Conservation (phyloP, 35 echinoderm and acorn worm species). For the Ophioderma brevispina region DNA sequence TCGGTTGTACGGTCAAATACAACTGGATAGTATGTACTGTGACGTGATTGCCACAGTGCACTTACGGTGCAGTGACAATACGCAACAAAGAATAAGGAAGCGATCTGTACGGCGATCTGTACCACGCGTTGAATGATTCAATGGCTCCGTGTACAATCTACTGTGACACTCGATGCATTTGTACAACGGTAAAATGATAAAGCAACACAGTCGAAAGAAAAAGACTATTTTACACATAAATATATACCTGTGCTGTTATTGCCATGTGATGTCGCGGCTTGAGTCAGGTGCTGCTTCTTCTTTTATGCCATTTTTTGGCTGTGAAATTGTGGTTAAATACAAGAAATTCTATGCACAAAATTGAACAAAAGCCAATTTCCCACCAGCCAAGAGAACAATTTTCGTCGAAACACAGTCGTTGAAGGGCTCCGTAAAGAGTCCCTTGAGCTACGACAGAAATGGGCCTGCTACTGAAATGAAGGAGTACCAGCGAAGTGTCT, state of each 20-base stretch:
- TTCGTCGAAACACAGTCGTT: background rate
- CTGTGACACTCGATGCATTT: background rate
- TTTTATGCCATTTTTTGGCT: constrained; percentile 66
- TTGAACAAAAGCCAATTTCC: background rate
- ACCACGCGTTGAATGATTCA: background rate
- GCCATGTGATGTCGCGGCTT: constrained; percentile 64
- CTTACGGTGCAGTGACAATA: background rate
- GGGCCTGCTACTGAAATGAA: too few relatives aligned
- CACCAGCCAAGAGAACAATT: background rate
- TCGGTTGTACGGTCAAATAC: background rate
- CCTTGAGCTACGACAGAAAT: too few relatives aligned
- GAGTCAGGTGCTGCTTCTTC: constrained; percentile 63
- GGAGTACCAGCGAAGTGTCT: too few relatives aligned
- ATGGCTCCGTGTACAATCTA: background rate
- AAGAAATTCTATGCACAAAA: background rate
- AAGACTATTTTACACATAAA: background rate
- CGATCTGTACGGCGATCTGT: background rate
- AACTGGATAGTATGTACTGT: background rate
- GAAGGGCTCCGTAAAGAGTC: too few relatives aligned
- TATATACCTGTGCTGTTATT: constrained; percentile 62
- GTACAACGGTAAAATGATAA: background rate
- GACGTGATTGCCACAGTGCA: background rate
- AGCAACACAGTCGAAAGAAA: background rate
- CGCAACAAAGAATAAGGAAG: background rate
- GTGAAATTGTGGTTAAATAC: background rate